Conservation (phyloP, 2,797 vertebrate genomes). For the Tragelaphus eurycerus region DNA sequence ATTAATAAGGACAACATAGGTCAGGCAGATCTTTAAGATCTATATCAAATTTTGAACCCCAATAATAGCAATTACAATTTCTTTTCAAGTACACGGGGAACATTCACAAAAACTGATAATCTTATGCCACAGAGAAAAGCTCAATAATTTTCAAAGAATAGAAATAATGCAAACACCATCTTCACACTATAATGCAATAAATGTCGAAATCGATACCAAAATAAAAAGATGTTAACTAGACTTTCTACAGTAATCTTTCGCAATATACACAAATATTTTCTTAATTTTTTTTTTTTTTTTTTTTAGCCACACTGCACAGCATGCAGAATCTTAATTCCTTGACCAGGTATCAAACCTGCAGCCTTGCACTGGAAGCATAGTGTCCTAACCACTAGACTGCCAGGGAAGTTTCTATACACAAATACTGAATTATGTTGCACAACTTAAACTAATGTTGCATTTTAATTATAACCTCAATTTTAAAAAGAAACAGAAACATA, state of each 20-base stretch:
- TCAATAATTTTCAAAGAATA: background rate
- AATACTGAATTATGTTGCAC: background rate
- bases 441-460: background rate
- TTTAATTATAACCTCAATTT: background rate
- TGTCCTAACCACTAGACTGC: background rate
- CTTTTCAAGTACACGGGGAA: background rate
- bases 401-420: background rate
- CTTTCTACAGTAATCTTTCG: background rate
- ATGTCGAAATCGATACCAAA: constrained; percentile 37
- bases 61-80: background rate
- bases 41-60: background rate
- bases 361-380: background rate
- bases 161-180: constrained; percentile 31
- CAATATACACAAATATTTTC: background rate
- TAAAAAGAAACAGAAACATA: background rate
- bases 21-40: background rate
- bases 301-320: background rate
- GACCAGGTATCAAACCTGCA: background rate
- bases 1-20: background rate
- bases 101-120: constrained; percentile 1
- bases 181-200: constrained; percentile 16
- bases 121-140: background rate
- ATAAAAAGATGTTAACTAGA: background rate
- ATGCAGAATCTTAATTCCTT: background rate
- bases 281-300: background rate